Evolutionary conservation across 1,140 invertebrate genomes (phyloP).

Genomic region (Cherax destructor): DNA sequence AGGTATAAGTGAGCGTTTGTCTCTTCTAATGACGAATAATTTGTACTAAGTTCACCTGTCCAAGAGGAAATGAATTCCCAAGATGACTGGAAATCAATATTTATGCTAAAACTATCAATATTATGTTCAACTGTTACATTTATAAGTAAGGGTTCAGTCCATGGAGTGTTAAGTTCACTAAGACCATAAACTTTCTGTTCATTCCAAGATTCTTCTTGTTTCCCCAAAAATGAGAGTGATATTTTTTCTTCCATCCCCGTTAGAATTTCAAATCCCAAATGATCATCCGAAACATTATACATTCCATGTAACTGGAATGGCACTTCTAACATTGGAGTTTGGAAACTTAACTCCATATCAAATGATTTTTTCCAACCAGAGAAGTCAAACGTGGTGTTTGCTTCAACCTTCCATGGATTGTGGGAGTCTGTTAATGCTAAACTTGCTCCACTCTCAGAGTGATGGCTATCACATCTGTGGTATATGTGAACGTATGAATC

Average conservation of each 20-base stretch:
- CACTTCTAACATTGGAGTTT: constrained; percentile 1
- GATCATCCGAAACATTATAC: constrained; percentile 26
- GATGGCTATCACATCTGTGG: not conserved
- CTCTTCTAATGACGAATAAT: constrained; percentile 19
- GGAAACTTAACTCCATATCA: not conserved
- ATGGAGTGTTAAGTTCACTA: not conserved
- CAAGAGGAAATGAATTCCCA: constrained; percentile 24
- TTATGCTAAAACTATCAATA: constrained; percentile 3
- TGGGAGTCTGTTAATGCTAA: not conserved
- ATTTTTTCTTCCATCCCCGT: not conserved
- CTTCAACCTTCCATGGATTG: constrained; percentile 13
- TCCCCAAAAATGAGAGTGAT: not conserved
- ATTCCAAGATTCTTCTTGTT: constrained; percentile 20
- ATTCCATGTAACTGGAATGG: constrained; percentile 24
- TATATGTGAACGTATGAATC: constrained; percentile 2
- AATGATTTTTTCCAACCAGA: not conserved
- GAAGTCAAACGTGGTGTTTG: constrained; percentile 16
- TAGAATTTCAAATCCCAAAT: constrained; percentile 1
- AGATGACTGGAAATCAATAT: constrained; percentile 21
- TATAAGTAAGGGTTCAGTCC: constrained; percentile 31
- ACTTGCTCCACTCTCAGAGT: constrained; percentile 4
- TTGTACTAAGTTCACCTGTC: constrained; percentile 19
- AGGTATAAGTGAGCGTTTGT: constrained; percentile 30
- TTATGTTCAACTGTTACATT: constrained; percentile 27
- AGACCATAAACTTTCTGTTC: constrained; percentile 21